Percentiles rank a stretch among this genome's conserved stretches.
Evolutionary conservation across 2,888 invertebrate genomes (phyloP).

Genomic region (Zygaena filipendulae): DNA sequence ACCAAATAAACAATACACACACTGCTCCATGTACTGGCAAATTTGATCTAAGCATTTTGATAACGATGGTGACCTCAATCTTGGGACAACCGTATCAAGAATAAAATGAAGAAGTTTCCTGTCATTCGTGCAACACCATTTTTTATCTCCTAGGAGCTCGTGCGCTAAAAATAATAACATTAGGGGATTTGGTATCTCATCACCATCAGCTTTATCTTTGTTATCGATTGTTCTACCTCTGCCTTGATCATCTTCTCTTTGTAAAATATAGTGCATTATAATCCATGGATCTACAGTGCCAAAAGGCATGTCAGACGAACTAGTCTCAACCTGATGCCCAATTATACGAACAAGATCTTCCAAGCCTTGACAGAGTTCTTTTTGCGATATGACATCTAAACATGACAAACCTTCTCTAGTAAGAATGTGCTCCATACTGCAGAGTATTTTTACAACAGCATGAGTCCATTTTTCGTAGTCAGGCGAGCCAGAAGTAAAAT

Average conservation of each 20-base stretch:
- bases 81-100: constrained; percentile 78
- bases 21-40: constrained; percentile 84
- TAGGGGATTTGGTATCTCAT: constrained; percentile 77
- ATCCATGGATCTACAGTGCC: constrained; percentile 85
- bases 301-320: constrained; percentile 72
- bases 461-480: constrained; percentile 58
- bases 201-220: constrained; percentile 49
- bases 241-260: constrained; percentile 77
- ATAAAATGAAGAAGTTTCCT: constrained; percentile 83
- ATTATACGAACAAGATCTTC: constrained; percentile 81
- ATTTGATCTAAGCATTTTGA: constrained; percentile 74
- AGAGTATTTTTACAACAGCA: constrained; percentile 52
- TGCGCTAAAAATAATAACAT: constrained; percentile 85
- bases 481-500: constrained; percentile 44
- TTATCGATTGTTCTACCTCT: constrained; percentile 57
- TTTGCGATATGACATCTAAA: constrained; percentile 65
- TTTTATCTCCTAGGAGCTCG: constrained; percentile 80
- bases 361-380: constrained; percentile 73
- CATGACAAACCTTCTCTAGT: constrained; percentile 49
- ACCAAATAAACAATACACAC: constrained; percentile 84
- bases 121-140: constrained; percentile 83
- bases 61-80: constrained; percentile 73
- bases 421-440: constrained; percentile 55
- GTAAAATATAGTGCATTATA: constrained; percentile 81
- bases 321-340: constrained; percentile 83